Percentiles rank a stretch among this genome's conserved stretches.
Conservation (phyloP, 2,113 vertebrate species). For the Procavia capensis region DNA sequence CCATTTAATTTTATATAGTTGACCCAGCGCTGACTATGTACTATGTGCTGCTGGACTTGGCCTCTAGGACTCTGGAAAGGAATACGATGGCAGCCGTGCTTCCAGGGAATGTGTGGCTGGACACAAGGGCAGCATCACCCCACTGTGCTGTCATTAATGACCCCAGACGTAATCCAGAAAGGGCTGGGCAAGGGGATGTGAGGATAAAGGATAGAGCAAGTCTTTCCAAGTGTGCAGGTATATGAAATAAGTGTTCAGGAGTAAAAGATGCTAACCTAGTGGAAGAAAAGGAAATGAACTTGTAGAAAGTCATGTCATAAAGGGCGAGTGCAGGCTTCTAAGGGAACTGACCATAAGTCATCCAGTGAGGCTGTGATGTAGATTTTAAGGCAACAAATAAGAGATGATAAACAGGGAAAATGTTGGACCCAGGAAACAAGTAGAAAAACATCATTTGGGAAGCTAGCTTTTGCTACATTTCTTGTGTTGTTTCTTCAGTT, state of each 20-base stretch:
- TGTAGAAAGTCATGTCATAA: background rate
- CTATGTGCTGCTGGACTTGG: background rate
- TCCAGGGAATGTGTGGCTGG: background rate
- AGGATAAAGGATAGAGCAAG: background rate
- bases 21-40: background rate
- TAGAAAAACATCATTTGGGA: background rate
- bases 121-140: background rate
- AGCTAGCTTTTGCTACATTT: background rate
- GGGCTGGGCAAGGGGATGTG: background rate
- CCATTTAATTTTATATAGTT: conserved; percentile 21
- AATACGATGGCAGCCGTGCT: background rate
- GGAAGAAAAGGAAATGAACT: background rate
- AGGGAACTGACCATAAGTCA: background rate
- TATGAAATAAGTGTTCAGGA: background rate
- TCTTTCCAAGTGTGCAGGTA: background rate
- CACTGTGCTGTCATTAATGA: background rate
- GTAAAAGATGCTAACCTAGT: background rate
- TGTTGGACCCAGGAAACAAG: background rate
- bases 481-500: background rate
- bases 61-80: background rate
- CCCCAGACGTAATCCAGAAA: background rate
- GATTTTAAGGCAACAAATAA: conserved; percentile 15
- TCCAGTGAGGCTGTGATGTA: background rate
- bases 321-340: background rate
- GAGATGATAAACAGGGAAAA: background rate